Conservation (phyloP, 2,113 vertebrate species). For the Antechinus stuartii region DNA sequence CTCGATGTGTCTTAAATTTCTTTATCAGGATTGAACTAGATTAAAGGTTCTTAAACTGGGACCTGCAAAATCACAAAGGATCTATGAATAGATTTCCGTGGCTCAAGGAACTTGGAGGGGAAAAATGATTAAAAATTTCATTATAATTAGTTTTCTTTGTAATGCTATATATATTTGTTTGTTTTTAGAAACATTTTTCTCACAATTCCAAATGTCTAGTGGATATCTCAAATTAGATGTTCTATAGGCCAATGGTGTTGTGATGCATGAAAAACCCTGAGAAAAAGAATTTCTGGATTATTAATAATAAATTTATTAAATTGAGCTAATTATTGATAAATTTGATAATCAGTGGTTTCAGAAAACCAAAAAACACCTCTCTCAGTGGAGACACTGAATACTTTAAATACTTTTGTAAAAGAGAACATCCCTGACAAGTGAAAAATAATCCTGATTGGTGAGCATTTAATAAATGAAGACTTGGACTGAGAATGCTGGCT, state of each 20-base stretch:
- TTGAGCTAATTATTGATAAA: no score
- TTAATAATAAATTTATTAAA: no score
- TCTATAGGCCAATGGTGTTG: not conserved
- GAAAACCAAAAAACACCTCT: no score
- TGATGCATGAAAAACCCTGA: no score
- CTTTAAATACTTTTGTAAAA: no score
- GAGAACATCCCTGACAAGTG: no score
- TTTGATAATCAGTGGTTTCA: no score
- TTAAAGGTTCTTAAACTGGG: not conserved
- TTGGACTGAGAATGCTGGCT: not conserved
- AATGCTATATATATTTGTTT: not conserved
- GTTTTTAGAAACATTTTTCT: not conserved
- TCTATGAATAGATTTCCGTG: not conserved
- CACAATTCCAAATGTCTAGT: not conserved
- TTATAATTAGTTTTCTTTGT: not conserved
- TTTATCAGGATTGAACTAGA: not conserved
- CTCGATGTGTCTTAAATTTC: not conserved
- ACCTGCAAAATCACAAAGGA: not conserved
- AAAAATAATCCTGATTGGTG: no score
- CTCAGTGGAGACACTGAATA: no score
- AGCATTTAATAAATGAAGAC: no score
- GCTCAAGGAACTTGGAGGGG: not conserved
- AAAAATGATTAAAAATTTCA: not conserved
- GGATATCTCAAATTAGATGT: not conserved
- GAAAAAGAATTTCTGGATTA: no score